Percentiles rank a stretch among this genome's conserved stretches.
Conservation (phyloP, 53 echinoderm and acorn worm genomes). For the Henricia sp. region DNA sequence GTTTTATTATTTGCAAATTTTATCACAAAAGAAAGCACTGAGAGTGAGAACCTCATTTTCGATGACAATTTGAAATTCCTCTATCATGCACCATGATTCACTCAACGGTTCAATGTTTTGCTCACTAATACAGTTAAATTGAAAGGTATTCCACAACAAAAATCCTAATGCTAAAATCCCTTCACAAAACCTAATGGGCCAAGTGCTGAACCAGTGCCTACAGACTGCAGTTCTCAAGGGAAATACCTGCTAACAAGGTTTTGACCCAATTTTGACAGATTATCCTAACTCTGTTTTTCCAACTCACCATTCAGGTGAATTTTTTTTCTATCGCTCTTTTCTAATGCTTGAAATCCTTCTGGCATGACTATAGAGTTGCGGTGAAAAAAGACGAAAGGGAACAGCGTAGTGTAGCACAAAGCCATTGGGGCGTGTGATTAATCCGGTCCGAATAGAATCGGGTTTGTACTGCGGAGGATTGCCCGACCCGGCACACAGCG, state of each 20-base stretch:
- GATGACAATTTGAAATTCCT: too few species aligned
- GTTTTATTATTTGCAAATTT: too few species aligned
- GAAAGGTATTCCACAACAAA: too few species aligned
- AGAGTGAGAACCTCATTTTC: too few species aligned
- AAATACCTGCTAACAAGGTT: slow-evolving; percentile 51
- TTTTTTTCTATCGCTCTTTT: background rate
- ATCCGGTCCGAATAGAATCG: slow-evolving; percentile 7
- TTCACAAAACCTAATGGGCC: too few species aligned
- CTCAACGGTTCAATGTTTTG: too few species aligned
- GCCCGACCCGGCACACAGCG: background rate
- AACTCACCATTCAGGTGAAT: slow-evolving; percentile 17
- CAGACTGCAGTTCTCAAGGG: slow-evolving; percentile 15
- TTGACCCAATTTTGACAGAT: slow-evolving; percentile 55
- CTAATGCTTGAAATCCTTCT: slow-evolving; percentile 31
- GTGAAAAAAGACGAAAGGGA: background rate
- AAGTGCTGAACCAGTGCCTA: too few species aligned
- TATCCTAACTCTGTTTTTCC: slow-evolving; percentile 45
- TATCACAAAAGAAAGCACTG: too few species aligned
- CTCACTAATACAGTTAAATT: too few species aligned
- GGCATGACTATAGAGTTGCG: background rate
- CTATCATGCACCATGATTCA: too few species aligned
- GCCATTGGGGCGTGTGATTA: slow-evolving; percentile 29
- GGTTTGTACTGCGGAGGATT: background rate
- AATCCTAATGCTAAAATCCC: too few species aligned
- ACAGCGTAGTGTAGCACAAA: slow-evolving; percentile 32